These are phyloP conservation scores for Podilymbus podiceps DNA, from an alignment of 2,113 vertebrate species.

Conservation along the genomic window DNA sequence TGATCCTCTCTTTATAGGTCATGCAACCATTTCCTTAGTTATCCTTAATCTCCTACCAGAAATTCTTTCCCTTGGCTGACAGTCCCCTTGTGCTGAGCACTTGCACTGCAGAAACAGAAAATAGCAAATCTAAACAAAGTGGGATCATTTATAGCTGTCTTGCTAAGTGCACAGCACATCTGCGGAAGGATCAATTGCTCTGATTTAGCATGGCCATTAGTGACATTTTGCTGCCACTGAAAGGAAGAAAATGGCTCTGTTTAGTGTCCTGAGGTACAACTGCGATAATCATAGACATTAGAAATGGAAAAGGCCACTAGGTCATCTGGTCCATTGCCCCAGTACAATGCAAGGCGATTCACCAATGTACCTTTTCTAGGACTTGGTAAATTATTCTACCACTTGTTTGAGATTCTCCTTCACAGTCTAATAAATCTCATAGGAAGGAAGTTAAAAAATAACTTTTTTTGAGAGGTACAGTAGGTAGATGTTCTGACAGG, in stretches of 20 bases:
- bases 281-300: constrained; percentile 17
- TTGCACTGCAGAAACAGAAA: constrained; percentile 8
- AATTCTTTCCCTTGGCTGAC: constrained; percentile 15
- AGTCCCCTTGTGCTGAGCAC: neutral
- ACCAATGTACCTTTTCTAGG: neutral
- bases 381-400: constrained; percentile 17
- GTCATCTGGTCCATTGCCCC: neutral
- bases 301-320: constrained; percentile 25
- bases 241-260: constrained; percentile 43
- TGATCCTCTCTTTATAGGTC: constrained; percentile 51
- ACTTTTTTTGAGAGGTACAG: neutral
- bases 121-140: constrained; percentile 35
- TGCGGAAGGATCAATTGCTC: constrained; percentile 26
- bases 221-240: constrained; percentile 40
- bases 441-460: constrained; percentile 36
- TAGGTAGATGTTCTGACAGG: neutral
- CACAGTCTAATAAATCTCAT: neutral
- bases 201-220: constrained; percentile 48
- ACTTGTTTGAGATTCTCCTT: constrained; percentile 1
- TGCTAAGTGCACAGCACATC: constrained; percentile 20
- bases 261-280: constrained; percentile 20
- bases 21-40: constrained; percentile 49
- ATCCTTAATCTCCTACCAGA: constrained; percentile 47
- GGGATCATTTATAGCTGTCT: neutral
- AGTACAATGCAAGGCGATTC: neutral